Conservation (phyloP, 2,888 invertebrate genomes). For the Yponomeuta evonymella region DNA sequence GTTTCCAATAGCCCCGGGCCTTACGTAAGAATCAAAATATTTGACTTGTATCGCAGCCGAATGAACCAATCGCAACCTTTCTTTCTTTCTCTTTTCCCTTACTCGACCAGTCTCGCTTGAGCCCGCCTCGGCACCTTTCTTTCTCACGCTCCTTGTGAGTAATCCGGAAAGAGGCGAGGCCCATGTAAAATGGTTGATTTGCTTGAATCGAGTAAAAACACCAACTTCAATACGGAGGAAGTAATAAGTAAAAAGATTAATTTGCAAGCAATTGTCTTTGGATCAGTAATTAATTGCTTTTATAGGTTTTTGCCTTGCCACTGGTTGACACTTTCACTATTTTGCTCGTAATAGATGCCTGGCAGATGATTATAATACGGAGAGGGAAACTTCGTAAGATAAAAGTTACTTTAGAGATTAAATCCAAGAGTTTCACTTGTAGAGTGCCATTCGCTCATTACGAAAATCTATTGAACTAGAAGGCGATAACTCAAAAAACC, state of each 20-base stretch:
- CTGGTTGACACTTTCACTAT: background rate
- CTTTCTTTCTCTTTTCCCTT: conserved; percentile 16
- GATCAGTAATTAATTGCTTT: conserved; percentile 8
- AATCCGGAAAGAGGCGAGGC: conserved; percentile 13
- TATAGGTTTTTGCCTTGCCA: conserved; percentile 6
- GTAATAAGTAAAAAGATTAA: conserved; percentile 14
- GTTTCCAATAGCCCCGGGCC: conserved; percentile 12
- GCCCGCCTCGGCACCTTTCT: background rate
- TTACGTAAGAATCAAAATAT: conserved; percentile 57
- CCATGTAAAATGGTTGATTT: conserved; percentile 17
- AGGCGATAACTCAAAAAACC: no score
- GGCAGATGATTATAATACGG: background rate
- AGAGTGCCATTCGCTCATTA: no score
- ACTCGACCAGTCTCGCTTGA: conserved; percentile 5
- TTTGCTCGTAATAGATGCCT: background rate
- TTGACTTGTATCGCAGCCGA: conserved; percentile 42
- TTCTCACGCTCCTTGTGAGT: background rate
- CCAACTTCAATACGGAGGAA: conserved; percentile 16
- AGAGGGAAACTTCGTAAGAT: background rate
- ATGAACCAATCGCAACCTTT: conserved; percentile 19
- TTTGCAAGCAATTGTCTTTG: conserved; percentile 4
- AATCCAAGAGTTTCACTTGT: no score
- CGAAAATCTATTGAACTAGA: no score
- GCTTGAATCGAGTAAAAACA: conserved; percentile 18
- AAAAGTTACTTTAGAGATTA: background rate